A percentile compares a stretch with the other conserved stretches of the same genome.
Evolutionary conservation across 2,888 invertebrate species (phyloP).

Genomic region (Deilephila elpenor): DNA sequence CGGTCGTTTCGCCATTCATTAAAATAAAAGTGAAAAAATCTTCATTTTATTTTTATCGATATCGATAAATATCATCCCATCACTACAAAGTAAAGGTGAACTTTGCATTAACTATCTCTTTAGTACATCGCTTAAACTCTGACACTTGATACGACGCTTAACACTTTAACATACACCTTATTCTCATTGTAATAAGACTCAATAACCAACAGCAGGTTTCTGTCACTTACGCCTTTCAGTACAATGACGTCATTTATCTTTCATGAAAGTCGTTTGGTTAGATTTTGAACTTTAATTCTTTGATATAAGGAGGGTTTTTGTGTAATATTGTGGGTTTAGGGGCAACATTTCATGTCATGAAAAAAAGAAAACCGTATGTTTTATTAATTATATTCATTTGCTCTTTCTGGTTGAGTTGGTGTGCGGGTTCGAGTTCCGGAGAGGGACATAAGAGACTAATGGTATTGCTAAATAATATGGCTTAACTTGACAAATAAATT

Average conservation of each 20-base stretch:
- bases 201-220: background rate
- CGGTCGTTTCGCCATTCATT: too few species aligned
- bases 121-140: constrained; percentile 60
- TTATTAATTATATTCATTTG: constrained; percentile 15
- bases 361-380: constrained; percentile 15
- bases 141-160: constrained; percentile 40
- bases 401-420: background rate
- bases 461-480: too few species aligned
- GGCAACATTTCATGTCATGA: background rate
- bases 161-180: background rate
- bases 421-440: background rate
- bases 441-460: background rate
- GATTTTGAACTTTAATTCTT: background rate
- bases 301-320: background rate
- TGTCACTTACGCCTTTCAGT: background rate
- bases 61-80: constrained; percentile 42
- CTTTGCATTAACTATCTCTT: constrained; percentile 68
- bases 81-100: constrained; percentile 60
- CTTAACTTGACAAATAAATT: too few species aligned
- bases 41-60: constrained; percentile 12
- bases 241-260: background rate
- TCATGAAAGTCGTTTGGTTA: background rate
- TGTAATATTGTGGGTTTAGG: background rate
- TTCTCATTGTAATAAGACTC: background rate
- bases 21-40: too few species aligned